Evolutionary conservation across 2,113 vertebrate genomes (phyloP).

Genomic region (Dromas ardeola): DNA sequence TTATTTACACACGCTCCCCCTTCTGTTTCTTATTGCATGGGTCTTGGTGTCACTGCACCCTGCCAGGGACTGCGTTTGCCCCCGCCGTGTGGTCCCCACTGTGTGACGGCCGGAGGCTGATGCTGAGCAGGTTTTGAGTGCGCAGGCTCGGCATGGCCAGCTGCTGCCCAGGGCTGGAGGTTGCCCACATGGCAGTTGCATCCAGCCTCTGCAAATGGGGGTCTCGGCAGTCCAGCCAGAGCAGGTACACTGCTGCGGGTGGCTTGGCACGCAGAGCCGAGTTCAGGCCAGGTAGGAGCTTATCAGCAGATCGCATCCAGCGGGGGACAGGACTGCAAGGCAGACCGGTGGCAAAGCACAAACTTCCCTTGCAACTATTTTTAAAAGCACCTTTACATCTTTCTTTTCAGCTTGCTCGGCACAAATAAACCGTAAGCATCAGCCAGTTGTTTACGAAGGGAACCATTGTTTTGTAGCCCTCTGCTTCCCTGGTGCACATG

Average conservation of each 20-base stretch:
- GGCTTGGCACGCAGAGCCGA: background rate
- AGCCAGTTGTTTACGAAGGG: background rate
- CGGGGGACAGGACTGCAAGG: background rate
- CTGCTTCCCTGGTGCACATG: background rate
- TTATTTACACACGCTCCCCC: background rate
- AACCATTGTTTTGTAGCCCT: background rate
- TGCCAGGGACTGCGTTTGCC: background rate
- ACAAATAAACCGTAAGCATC: background rate
- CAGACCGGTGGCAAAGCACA: background rate
- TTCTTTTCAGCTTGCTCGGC: background rate
- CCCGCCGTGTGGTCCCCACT: fast-evolving
- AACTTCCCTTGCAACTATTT: conserved; percentile 14
- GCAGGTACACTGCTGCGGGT: background rate
- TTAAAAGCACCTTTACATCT: conserved; percentile 4
- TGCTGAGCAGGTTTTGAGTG: background rate
- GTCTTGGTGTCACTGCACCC: background rate
- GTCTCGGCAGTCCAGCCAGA: background rate
- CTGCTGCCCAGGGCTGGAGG: background rate
- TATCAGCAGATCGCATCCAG: background rate
- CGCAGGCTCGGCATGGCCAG: background rate
- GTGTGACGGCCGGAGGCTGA: fast-evolving
- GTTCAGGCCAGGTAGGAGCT: background rate
- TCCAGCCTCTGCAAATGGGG: background rate
- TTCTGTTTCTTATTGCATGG: fast-evolving
- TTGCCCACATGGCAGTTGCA: background rate